phyloP scores from a whole-genome alignment of 2,888 invertebrate species.

The Oligia strigilis region DNA sequence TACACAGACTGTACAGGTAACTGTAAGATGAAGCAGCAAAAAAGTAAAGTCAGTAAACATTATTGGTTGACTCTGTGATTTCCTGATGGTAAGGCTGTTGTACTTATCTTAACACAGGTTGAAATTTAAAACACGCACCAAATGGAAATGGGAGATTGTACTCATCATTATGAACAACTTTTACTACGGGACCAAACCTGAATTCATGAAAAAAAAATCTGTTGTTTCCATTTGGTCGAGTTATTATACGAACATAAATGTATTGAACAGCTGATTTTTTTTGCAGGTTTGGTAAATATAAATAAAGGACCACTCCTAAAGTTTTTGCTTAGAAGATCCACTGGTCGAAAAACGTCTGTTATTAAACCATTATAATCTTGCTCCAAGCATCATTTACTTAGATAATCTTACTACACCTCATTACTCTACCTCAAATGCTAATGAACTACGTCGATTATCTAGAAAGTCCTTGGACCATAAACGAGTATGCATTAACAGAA shows the following conservation, averaged over 20 bases:
- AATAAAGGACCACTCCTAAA: too few species aligned
- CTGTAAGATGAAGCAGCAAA: background rate
- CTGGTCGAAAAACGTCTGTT: background rate
- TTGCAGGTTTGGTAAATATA: too few species aligned
- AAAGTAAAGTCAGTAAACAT: background rate
- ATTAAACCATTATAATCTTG: background rate
- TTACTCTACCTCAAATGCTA: slow-evolving; percentile 34
- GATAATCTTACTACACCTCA: slow-evolving; percentile 31
- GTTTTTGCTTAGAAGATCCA: background rate
- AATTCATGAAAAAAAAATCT: too few species aligned
- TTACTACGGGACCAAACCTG: too few species aligned
- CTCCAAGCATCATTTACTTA: slow-evolving; percentile 24
- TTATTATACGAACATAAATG: too few species aligned
- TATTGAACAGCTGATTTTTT: too few species aligned
- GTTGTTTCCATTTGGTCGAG: too few species aligned
- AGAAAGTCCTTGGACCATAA: slow-evolving; percentile 44
- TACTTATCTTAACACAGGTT: too few species aligned
- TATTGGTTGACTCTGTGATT: background rate
- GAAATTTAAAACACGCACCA: too few species aligned
- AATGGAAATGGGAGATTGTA: too few species aligned
- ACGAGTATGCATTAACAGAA: slow-evolving; percentile 24
- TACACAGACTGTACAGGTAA: background rate
- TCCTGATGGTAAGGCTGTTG: slow-evolving; percentile 6
- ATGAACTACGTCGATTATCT: slow-evolving; percentile 31
- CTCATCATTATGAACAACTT: too few species aligned